Evolutionary conservation across 2,888 invertebrate species (phyloP).

Genomic region (Sclerodermus sp.): DNA sequence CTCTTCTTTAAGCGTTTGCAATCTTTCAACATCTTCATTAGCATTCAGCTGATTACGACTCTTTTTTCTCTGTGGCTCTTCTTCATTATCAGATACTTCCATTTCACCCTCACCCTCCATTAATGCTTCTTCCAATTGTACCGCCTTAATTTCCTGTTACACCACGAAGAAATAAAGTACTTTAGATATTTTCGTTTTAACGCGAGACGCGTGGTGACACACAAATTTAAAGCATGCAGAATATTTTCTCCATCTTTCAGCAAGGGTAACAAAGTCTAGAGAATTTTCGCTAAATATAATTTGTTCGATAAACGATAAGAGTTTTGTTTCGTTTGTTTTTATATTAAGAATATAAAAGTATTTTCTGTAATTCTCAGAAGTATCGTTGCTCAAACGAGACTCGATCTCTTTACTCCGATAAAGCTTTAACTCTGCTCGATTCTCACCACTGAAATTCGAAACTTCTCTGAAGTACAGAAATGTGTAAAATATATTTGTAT

Average conservation of each 20-base stretch:
- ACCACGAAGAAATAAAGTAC: conserved; percentile 10
- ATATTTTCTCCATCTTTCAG: background rate
- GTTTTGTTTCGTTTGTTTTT: background rate
- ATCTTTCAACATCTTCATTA: conserved; percentile 43
- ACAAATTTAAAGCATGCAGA: conserved; percentile 19
- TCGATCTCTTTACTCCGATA: too few relatives aligned
- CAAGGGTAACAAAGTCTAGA: background rate
- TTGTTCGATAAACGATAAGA: conserved; percentile 1
- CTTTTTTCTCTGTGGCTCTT: conserved; percentile 58
- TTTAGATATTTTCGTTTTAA: conserved; percentile 5
- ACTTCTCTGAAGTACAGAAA: conserved; percentile 35
- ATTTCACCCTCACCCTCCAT: conserved; percentile 80
- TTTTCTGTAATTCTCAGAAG: conserved; percentile 33
- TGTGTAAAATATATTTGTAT: conserved; percentile 3
- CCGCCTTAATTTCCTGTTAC: conserved; percentile 69
- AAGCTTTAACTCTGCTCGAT: too few relatives aligned
- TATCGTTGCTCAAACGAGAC: too few relatives aligned
- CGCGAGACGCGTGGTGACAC: conserved; percentile 2
- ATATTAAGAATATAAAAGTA: conserved; percentile 1
- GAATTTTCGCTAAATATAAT: background rate
- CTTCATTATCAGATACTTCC: conserved; percentile 82
- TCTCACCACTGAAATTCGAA: too few relatives aligned
- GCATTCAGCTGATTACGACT: conserved; percentile 36
- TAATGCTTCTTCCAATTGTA: conserved; percentile 67
- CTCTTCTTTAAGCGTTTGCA: conserved; percentile 68